A percentile compares a stretch with the other conserved stretches of the same genome.
These are phyloP conservation scores for Drosophila leonis DNA, from an alignment of 2,888 invertebrate species.

Conservation along the genomic window DNA sequence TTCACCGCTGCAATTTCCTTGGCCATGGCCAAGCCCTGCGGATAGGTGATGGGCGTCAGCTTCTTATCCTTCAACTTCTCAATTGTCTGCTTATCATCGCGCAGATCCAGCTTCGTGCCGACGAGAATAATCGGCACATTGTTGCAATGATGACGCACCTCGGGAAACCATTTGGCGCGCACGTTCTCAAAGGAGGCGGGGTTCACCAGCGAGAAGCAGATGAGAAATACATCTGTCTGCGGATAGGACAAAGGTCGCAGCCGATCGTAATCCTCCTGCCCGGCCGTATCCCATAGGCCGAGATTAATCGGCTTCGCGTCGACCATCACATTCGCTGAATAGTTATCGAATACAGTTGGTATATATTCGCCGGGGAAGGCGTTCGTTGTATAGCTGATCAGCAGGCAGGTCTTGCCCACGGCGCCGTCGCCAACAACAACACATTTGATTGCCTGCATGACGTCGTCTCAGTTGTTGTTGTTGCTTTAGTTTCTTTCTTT, in stretches of 20 bases:
- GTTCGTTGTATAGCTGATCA: constrained; percentile 85
- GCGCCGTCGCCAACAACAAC: constrained; percentile 85
- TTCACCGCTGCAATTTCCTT: constrained; percentile 84
- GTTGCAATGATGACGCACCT: constrained; percentile 84
- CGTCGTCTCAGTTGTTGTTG: constrained; percentile 51
- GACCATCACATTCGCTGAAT: constrained; percentile 85
- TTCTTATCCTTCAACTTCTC: constrained; percentile 84
- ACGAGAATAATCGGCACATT: constrained; percentile 84
- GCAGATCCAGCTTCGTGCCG: constrained; percentile 83
- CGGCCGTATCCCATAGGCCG: constrained; percentile 84
- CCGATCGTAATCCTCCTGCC: constrained; percentile 84
- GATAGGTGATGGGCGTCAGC: constrained; percentile 84
- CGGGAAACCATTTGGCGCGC: constrained; percentile 84
- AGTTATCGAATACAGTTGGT: constrained; percentile 84
- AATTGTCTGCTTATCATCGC: constrained; percentile 84
- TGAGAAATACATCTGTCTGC: constrained; percentile 84
- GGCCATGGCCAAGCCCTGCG: constrained; percentile 84
- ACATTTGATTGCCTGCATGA: constrained; percentile 85
- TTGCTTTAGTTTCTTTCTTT: constrained; percentile 49
- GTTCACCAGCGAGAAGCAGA: constrained; percentile 84
- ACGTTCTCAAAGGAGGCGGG: constrained; percentile 85
- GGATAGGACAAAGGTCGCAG: constrained; percentile 83
- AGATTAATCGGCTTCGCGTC: constrained; percentile 84
- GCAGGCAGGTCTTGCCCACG: constrained; percentile 84
- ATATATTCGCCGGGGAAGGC: constrained; percentile 84